phyloP scores from a whole-genome alignment of 92 coral and sea anemone genomes.

The Zoanthus gigantus region DNA sequence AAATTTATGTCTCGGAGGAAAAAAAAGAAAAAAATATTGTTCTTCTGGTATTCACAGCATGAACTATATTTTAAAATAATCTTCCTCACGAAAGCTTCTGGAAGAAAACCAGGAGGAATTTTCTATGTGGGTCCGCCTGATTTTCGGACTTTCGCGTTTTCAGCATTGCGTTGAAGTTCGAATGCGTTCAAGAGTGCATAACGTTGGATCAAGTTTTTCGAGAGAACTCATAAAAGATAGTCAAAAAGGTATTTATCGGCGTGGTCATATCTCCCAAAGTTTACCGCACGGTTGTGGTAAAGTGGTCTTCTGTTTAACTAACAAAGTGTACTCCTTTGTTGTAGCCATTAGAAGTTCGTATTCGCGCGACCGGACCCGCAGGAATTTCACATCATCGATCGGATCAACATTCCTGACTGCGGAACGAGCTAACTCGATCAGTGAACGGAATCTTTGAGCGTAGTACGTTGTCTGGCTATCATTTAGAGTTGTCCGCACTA shows the following conservation, averaged over 20 bases:
- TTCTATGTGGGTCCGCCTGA: neutral
- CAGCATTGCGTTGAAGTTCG: neutral
- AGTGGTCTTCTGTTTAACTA: conserved; percentile 71
- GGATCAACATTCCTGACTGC: conserved; percentile 77
- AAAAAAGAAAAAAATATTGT: neutral
- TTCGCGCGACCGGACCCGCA: conserved; percentile 73
- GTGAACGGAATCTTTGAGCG: conserved; percentile 63
- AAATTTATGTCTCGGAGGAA: neutral
- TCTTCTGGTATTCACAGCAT: neutral
- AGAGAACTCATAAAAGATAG: neutral
- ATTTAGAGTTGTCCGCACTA: conserved; percentile 73
- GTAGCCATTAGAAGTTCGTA: conserved; percentile 84
- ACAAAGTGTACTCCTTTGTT: conserved; percentile 65
- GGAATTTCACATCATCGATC: conserved; percentile 76
- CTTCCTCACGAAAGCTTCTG: neutral
- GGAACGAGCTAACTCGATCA: conserved; percentile 68
- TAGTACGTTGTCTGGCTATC: conserved; percentile 65
- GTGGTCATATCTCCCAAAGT: neutral
- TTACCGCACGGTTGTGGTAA: neutral
- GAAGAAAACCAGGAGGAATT: neutral
- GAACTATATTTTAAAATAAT: neutral
- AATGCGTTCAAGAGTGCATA: neutral
- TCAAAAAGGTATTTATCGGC: neutral
- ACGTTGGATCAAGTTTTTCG: neutral
- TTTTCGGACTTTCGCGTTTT: neutral